Base-by-base conservation (phyloP, 53 echinoderm and acorn worm species). In the Crossaster papposus region DNA sequence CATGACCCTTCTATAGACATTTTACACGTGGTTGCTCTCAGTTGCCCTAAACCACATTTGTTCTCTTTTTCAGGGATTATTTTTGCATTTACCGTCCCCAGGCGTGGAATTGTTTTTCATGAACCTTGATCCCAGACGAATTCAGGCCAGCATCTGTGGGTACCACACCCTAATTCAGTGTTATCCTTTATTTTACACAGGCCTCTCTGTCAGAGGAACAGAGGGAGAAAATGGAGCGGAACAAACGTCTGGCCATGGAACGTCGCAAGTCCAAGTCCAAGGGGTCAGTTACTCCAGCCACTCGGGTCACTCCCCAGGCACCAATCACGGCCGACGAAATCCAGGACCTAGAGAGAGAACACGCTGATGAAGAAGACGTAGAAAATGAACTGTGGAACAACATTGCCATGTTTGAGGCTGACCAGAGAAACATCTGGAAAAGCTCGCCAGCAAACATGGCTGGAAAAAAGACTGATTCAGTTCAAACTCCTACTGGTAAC, bases 221-320 rank as follows among this genome's bases (percentile, higher is more conserved):
- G 63, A 88, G 78, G 36, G 82, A 92, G 23, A 86, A 94, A n/a
- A 97, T 97, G 23, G 95, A 95, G 82, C 89, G 84, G 23, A 97
- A 97, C 85, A 95, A 94, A 76, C 83, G 89, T 34, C 64, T 91
- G 54, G 97, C 97, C 8, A 85, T 91, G 90, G 95, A 93, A 62
- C 87, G 93, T 3, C 92, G 93, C 26, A 93, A 90, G 72, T 55
- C 83, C 26, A 93, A 90, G 72, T 55, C 83, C 13, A 89, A 84
- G 79, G 58, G 33, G n/a, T 73, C 62, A 10, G 80, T 73, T 29
- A 13, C 68, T 54, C 79, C 62, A 10, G 80, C 79, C 36, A 13
- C 68, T 54, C 64, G 37, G 12, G 28, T 54, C 18, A 51, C 37
- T 58, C 83, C 81, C 70, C 85, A 92, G 77, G 32, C 36, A 23